Base-by-base conservation (phyloP, 2,797 vertebrate species). In the Sebastolobus alascanus region DNA sequence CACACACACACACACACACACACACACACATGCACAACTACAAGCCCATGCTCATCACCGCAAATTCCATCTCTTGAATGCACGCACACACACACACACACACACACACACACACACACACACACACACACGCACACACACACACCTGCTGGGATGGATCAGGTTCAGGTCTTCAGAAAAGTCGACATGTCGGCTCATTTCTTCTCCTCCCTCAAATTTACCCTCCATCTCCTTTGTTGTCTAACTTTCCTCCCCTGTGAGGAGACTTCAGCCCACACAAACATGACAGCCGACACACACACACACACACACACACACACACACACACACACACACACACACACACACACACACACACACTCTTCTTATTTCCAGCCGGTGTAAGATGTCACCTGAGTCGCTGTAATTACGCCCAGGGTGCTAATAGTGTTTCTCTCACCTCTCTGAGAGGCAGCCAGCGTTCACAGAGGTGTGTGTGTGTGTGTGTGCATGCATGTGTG, bases 381-480 rank as follows among this genome's bases (percentile, higher is more conserved):
- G 91, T 94, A 94, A 91, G 87, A 91, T 93, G 95, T 95, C 94
- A 95, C 89, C 94, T 90, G 91, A 95, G 92, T 93, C 84, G 92
- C 92, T 95, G 93, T 96, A 95, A 96, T 96, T 96, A 96, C 85
- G 87, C 84, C 80, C 87, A 90, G 90, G 93, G 94, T 96, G 93
- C 91, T 94, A 96, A 96, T 94, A 95, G 93, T 85, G 65, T 94
- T 95, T 94, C 93, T 95, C 92, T 94, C 93, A 91, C 92, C 90
- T 92, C 91, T 85, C 77, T 84, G 77, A 82, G 84, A 89, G 54
- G 52, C 84, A 77, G 73, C 85, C 87, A 84, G 83, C 55, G 5
- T 86, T 82, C 84, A 84, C 46, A 73, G 74, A 76, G 68, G 82
- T 60, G 82, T 77, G 74, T 86, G 64, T 85, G 79, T 82, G 75